Conservation (phyloP, 2,888 invertebrate genomes). For the Polymixis lichenea region DNA sequence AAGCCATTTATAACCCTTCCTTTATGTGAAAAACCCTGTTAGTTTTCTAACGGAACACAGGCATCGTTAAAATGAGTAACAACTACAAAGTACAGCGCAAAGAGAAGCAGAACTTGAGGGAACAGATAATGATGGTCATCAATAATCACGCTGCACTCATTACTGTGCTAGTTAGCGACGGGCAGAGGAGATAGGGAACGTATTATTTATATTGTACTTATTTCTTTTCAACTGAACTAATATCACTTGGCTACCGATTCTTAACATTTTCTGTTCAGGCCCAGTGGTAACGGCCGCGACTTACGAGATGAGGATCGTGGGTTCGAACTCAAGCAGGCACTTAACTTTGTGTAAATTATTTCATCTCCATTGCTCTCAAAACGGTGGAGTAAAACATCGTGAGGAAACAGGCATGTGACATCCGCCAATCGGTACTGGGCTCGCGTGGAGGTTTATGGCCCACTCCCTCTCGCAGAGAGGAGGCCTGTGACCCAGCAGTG, state of each 20-base stretch:
- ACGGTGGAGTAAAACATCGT: too few relatives aligned
- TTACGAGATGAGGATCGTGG: too few relatives aligned
- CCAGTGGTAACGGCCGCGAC: too few relatives aligned
- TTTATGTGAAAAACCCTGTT: conserved; percentile 43
- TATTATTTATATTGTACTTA: neutral
- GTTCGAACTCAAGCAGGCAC: too few relatives aligned
- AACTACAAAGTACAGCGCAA: conserved; percentile 41
- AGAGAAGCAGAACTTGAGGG: conserved; percentile 44
- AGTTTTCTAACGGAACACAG: conserved; percentile 40
- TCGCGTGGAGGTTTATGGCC: too few relatives aligned
- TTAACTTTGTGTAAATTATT: too few relatives aligned
- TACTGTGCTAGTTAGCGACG: conserved; percentile 10
- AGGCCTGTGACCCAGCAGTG: too few relatives aligned
- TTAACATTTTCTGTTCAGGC: neutral
- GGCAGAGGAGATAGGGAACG: neutral
- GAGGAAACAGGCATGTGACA: too few relatives aligned
- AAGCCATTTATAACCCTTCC: conserved; percentile 29
- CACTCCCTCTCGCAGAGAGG: too few relatives aligned
- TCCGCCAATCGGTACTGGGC: too few relatives aligned
- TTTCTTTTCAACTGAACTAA: neutral
- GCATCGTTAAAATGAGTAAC: conserved; percentile 58
- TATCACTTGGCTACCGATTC: neutral
- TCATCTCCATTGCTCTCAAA: too few relatives aligned
- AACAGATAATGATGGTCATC: conserved; percentile 58
- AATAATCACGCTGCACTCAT: conserved; percentile 57